Base-by-base conservation (phyloP, 2,797 vertebrate genomes). In the Tamandua tetradactyla region DNA sequence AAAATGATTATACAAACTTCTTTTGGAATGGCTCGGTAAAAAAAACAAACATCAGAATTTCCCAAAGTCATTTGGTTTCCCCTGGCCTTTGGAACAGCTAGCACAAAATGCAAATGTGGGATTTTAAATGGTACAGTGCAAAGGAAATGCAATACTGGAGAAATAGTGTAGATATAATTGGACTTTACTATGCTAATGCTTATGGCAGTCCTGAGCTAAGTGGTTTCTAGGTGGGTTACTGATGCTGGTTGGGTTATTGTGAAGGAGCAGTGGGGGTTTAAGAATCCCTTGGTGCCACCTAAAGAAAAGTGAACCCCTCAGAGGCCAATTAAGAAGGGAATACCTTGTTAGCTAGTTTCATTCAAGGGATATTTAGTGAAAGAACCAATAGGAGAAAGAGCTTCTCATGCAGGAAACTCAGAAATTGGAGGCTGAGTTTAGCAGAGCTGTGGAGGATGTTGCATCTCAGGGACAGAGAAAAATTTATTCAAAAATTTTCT, bases 121-220 rank as follows among this genome's bases (percentile, higher is more conserved):
- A 55, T 79, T 84, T 86, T 75, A 85, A 86, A 66, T 66, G 57
- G 71, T 80, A 86, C 83, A 13, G 71, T 93, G 37, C 64, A 57
- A 68, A 64, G 25, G 14, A 93, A 90, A 76, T 72, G 35, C 14
- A 78, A 71, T 37, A 79, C 32, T 76, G 27, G 76, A 32, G 13
- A 59, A 81, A 32, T 52, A 88, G 4, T 72, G 10, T 35, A 40
- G 57, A 64, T 66, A 23, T 74, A 94, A 83, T 76, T 89, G 47
- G 44, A 30, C 68, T 89, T 93, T 86, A 32, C 35, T 42, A 27
- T 30, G 49, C 61, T 95, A 75, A 55, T 69, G 17, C 44, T 72
- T 91, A 47, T 87, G 72, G n/a, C 42, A 49, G 14, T 74, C 95
- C 66, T 95, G 68, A 88, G n/a, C 55, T 88, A 79, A 87, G 69